Conservation (phyloP, 2,888 invertebrate genomes). For the Diarsia rubi region DNA sequence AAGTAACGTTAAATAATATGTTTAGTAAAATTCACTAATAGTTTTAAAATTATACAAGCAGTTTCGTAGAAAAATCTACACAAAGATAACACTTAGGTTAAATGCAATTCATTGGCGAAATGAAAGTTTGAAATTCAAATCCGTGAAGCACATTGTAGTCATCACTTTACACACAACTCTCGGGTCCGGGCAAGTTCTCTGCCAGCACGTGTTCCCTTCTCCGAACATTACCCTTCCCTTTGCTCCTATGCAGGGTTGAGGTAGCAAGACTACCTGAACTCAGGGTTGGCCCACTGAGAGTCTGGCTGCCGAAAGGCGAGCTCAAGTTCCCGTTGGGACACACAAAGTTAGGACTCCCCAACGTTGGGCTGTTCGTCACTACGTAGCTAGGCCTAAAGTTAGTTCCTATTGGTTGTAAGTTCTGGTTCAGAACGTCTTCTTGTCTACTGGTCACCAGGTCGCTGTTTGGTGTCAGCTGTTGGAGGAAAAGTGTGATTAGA, state of each 20-base stretch:
- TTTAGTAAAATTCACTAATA: conserved; percentile 33
- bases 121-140: conserved; percentile 63
- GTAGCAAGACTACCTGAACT: conserved; percentile 87
- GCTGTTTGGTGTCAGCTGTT: conserved; percentile 82
- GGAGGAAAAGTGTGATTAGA: conserved; percentile 21
- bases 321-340: conserved; percentile 87
- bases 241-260: conserved; percentile 88
- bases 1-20: conserved; percentile 53
- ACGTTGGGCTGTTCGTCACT: conserved; percentile 85
- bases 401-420: conserved; percentile 77
- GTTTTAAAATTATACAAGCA: conserved; percentile 21
- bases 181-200: conserved; percentile 96
- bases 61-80: conserved; percentile 64
- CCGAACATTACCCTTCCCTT: conserved; percentile 88
- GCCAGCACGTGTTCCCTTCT: conserved; percentile 95
- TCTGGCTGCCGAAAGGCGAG: conserved; percentile 86
- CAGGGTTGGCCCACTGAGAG: conserved; percentile 85
- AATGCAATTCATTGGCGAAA: conserved; percentile 68
- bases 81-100: conserved; percentile 58
- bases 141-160: conserved; percentile 57
- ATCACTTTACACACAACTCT: conserved; percentile 94
- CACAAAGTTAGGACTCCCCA: conserved; percentile 89
- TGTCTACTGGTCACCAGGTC: conserved; percentile 81
- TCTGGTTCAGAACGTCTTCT: conserved; percentile 86
- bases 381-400: conserved; percentile 86